A percentile compares a stretch with the other conserved stretches of the same genome.
These are phyloP conservation scores for Petrocephalus schoutedeni DNA, from an alignment of 2,797 vertebrate genomes.

Conservation along the genomic window DNA sequence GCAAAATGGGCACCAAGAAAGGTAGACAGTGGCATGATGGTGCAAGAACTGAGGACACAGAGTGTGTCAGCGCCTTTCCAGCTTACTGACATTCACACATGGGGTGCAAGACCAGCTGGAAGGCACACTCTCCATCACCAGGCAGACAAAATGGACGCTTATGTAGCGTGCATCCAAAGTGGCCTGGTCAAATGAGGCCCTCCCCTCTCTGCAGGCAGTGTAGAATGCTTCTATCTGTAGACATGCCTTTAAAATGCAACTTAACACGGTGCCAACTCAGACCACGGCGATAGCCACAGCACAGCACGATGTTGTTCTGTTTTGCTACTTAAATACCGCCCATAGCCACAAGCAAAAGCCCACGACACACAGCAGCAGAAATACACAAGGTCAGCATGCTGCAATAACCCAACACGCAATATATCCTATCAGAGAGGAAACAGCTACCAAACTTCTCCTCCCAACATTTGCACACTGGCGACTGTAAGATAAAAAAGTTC, in stretches of 20 bases:
- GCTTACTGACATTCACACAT: background rate
- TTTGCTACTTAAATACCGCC: background rate
- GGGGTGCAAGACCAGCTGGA: background rate
- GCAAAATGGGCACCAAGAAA: background rate
- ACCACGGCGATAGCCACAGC: background rate
- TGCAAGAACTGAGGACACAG: background rate
- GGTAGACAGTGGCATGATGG: background rate
- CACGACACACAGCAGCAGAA: background rate
- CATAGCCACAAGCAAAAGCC: background rate
- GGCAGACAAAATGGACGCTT: background rate
- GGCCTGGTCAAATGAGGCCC: background rate
- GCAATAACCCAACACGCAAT: background rate
- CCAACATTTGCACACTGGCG: background rate
- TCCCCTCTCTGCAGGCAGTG: background rate
- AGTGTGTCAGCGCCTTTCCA: background rate
- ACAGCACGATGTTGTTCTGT: background rate
- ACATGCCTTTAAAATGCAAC: background rate
- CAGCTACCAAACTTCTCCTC: background rate
- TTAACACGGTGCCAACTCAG: background rate
- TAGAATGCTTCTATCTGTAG: background rate
- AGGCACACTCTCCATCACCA: background rate
- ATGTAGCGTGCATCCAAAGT: background rate
- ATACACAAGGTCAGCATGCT: background rate
- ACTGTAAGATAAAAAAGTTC: background rate
- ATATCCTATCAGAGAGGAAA: background rate